These are phyloP conservation scores for Candidula unifasciata DNA, from an alignment of 2,888 invertebrate genomes.

Conservation along the genomic window DNA sequence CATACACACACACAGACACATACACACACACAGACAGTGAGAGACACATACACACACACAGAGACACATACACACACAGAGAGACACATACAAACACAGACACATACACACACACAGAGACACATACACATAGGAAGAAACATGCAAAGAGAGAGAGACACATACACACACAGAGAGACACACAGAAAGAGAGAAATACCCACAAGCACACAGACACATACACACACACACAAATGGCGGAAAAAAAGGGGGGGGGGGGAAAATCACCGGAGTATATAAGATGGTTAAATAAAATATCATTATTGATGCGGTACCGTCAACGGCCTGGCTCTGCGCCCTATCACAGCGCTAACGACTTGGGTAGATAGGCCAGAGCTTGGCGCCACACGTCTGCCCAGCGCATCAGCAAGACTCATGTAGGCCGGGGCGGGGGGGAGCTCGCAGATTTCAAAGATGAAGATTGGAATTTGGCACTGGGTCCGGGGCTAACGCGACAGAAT, in stretches of 20 bases:
- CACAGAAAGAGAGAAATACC: too few species aligned
- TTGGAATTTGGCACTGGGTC: conserved; percentile 11
- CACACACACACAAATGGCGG: too few species aligned
- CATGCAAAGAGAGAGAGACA: too few species aligned
- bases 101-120: too few species aligned
- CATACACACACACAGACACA: too few species aligned
- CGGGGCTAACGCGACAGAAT: not conserved
- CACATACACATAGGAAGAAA: too few species aligned
- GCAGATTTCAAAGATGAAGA: conserved; percentile 15
- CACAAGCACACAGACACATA: too few species aligned
- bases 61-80: too few species aligned
- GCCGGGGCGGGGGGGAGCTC: not conserved
- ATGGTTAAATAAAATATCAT: conserved; percentile 20
- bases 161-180: not conserved
- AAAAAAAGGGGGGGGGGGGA: too few species aligned
- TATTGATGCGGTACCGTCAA: conserved; percentile 43
- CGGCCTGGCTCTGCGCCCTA: conserved; percentile 32
- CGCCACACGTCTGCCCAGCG: conserved; percentile 44
- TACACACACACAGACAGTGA: too few species aligned
- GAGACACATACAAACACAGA: too few species aligned
- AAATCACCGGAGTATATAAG: conserved; percentile 4
- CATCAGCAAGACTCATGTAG: not conserved
- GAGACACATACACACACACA: too few species aligned
- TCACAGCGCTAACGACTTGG: conserved; percentile 40
- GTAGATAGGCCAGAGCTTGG: conserved; percentile 24